phyloP scores from a whole-genome alignment of 2,113 vertebrate genomes.

The Jacana jacana region DNA sequence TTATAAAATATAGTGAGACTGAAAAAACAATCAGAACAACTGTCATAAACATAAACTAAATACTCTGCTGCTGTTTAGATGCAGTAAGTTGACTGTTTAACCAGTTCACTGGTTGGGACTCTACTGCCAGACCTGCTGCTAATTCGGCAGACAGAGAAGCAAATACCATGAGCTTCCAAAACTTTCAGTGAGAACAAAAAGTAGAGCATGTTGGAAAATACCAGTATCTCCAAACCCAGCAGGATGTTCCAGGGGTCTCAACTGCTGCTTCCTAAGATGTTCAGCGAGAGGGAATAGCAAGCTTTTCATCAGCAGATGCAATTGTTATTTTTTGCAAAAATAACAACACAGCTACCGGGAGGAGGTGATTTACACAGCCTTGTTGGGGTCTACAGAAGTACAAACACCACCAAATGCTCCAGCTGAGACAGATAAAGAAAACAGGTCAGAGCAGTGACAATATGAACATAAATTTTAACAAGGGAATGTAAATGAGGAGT shows the following conservation, averaged over 20 bases:
- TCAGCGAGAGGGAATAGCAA: background rate
- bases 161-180: background rate
- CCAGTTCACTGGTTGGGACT: background rate
- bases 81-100: background rate
- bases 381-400: rapidly evolving
- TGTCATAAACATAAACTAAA: background rate
- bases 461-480: background rate
- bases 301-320: background rate
- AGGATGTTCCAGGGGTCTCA: background rate
- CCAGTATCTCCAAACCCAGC: background rate
- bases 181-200: background rate
- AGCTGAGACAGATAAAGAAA: background rate
- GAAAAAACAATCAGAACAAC: background rate
- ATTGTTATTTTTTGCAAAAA: background rate
- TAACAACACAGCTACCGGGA: rapidly evolving
- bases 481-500: background rate
- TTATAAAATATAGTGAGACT: background rate
- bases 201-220: background rate
- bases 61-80: background rate
- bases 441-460: background rate
- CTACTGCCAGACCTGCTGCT: background rate
- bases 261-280: background rate
- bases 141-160: background rate
- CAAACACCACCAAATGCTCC: background rate
- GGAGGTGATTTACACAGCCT: background rate